Evolutionary conservation across 2,797 vertebrate genomes (phyloP).

Genomic region (Etheostoma perlongum): DNA sequence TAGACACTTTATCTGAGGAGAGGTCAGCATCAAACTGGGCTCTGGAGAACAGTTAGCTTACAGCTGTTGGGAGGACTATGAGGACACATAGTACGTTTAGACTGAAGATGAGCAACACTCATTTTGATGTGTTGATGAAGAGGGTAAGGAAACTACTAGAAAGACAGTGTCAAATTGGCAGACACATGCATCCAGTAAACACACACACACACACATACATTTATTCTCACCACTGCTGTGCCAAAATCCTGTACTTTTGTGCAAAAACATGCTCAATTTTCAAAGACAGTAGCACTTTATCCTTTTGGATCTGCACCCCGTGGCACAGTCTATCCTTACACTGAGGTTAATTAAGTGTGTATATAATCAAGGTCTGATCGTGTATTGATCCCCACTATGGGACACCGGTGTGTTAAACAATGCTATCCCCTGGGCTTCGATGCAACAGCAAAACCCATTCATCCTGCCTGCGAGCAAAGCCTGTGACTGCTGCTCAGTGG

Average conservation of each 20-base stretch:
- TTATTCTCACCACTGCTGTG: constrained; percentile 23
- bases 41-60: constrained; percentile 54
- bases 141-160: neutral
- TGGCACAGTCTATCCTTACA: constrained; percentile 63
- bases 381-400: constrained; percentile 76
- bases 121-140: neutral
- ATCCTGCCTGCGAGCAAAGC: constrained; percentile 64
- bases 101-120: constrained; percentile 2
- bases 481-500: constrained; percentile 69
- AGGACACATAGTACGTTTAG: constrained; percentile 34
- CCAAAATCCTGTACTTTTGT: constrained; percentile 52
- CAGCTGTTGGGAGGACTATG: constrained; percentile 53
- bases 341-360: constrained; percentile 82
- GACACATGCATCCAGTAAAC: neutral
- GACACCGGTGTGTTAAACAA: constrained; percentile 77
- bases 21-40: constrained; percentile 64
- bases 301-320: constrained; percentile 43
- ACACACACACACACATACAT: constrained; percentile 15
- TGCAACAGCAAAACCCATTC: constrained; percentile 70
- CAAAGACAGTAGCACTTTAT: constrained; percentile 56
- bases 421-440: constrained; percentile 70
- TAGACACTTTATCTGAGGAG: constrained; percentile 55
- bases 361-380: constrained; percentile 80
- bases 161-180: too few species aligned
- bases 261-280: constrained; percentile 57